These are phyloP conservation scores for Euleptes europaea DNA, from an alignment of 2,113 vertebrate species.

Conservation along the genomic window DNA sequence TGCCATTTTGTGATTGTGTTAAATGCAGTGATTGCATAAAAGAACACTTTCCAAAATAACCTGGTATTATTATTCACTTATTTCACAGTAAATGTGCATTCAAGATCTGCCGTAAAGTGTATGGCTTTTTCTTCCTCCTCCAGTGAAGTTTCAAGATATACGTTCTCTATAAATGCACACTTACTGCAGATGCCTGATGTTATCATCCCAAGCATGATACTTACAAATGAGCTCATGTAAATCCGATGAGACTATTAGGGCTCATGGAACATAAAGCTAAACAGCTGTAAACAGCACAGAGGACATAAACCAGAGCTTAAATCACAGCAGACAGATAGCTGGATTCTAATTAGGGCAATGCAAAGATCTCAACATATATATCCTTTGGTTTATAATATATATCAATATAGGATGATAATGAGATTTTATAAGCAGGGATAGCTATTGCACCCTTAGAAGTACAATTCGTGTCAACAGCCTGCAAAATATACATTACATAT, in stretches of 20 bases:
- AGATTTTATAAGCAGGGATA: conserved; percentile 20
- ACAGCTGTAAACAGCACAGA: conserved; percentile 49
- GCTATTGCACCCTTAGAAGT: conserved; percentile 33
- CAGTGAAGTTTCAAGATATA: conserved; percentile 78
- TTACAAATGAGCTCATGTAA: conserved; percentile 76
- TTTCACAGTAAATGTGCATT: conserved; percentile 85
- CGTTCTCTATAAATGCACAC: conserved; percentile 69
- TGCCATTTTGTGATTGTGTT: conserved; percentile 94
- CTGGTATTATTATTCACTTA: conserved; percentile 85
- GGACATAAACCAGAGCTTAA: conserved; percentile 51
- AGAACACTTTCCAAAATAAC: conserved; percentile 86
- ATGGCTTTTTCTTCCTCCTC: conserved; percentile 61
- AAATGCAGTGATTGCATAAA: conserved; percentile 85
- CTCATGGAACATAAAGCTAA: conserved; percentile 60
- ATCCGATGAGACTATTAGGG: conserved; percentile 68
- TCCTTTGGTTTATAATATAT: no score
- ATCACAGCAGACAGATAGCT: conserved; percentile 46
- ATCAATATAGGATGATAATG: no score
- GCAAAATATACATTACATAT: neutral
- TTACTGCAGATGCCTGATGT: conserved; percentile 72
- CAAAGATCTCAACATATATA: conserved; percentile 11
- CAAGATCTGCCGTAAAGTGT: conserved; percentile 76
- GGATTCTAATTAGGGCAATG: conserved; percentile 50
- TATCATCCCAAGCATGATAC: conserved; percentile 71
- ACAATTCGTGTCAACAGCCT: neutral